Evolutionary conservation across 1,140 invertebrate species (phyloP), one percentile per base, ranked within the genome.

Genomic region (Halyomorpha halys): DNA sequence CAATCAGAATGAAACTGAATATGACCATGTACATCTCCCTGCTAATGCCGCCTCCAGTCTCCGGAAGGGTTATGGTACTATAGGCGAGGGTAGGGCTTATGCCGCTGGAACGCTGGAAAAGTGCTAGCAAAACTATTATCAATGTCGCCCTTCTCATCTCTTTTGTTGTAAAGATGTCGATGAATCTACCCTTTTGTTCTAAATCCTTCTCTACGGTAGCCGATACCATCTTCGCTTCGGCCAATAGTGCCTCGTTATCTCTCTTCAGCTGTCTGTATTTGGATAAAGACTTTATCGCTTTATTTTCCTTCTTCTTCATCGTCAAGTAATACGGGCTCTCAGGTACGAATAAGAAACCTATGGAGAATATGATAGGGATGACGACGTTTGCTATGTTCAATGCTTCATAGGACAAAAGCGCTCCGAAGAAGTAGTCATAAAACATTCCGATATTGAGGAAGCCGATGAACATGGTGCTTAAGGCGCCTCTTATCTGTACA

Each of bases 251-350:
- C 27, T 54, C 53, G 8, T 64, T 60, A 16, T 65, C 45, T 25
- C 54, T 82, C 3, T 89, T 77, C 1, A 94, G 75, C 67, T 80
- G 85, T 15, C 65, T 54, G 56, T 51, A 66, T 34, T 47, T 63
- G 61, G 79, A 75, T 64, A 94, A 73, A 8, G 85, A 76, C 3
- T 77, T 70, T 0, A 81, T 72, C 0, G 89, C 90, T 3, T 83
- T 81, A 6, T 79, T 73, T 34, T 78, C 78, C n/a, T 81, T 77
- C 70, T 80, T 77, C 69, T 81, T 81, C 11, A 76, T 74, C 0
- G 89, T 73, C 44, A 85, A 76, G 66, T 81, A 89, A 62, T 83
- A 84, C 0, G 91, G 91, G 30, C 87, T 87, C 72, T 95, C 92
- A 0, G 91, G 90, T 77, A 92, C 85, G 56, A 84, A 82, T 8